Percentiles rank a stretch among this genome's conserved stretches.
Conservation (phyloP, 2,113 vertebrate species). For the Gallinago jamesoni region DNA sequence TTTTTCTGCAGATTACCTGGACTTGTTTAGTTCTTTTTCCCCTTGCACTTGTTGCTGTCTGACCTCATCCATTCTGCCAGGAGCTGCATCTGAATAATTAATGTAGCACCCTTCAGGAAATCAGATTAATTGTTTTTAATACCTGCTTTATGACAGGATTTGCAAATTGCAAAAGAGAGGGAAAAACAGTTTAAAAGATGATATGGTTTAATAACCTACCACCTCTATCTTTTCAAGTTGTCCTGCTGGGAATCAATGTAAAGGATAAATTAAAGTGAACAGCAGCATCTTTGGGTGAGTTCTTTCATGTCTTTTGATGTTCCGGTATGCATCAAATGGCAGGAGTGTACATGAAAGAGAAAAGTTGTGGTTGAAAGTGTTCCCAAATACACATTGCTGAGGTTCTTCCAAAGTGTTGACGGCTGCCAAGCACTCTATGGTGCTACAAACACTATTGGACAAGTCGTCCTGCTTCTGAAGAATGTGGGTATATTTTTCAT, state of each 20-base stretch:
- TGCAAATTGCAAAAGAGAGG: not conserved
- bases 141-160: not conserved
- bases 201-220: not conserved
- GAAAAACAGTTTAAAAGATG: not conserved
- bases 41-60: not conserved
- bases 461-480: not conserved
- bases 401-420: not conserved
- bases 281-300: not conserved
- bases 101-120: not conserved
- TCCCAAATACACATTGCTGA: not conserved
- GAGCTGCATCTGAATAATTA: conserved; percentile 23
- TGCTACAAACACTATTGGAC: not conserved
- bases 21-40: not conserved
- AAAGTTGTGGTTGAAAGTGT: not conserved
- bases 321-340: not conserved
- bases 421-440: not conserved
- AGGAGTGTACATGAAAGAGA: not conserved
- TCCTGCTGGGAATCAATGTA: not conserved
- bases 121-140: conserved; percentile 26
- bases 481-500: not conserved
- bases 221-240: not conserved
- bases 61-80: not conserved
- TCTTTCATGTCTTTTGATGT: not conserved
- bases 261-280: not conserved
- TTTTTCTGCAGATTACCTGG: not conserved